Base-by-base conservation (phyloP, 2,888 invertebrate genomes). In the Morpho deidamia region DNA sequence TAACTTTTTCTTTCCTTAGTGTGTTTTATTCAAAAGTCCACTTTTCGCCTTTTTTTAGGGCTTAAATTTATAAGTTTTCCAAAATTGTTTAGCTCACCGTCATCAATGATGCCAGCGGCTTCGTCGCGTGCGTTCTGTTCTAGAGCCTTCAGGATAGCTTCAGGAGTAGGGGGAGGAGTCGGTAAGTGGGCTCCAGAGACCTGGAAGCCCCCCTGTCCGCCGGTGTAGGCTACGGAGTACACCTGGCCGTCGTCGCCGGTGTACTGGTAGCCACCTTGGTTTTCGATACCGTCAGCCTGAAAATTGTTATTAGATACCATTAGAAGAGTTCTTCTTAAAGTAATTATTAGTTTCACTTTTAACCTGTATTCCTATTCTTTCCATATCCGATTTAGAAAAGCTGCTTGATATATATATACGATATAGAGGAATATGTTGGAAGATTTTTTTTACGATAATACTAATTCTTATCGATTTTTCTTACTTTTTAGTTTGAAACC, bases 211-310 rank as follows among this genome's bases (percentile, higher is more conserved):
- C 81, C 91, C 69, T 91, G 90, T 42, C 92, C 92, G 2, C 92
- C 91, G 0, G 85, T 78, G 74, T 91, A 92, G 66, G 81, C 84
- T 62, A 92, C 74, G 54, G 91, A 76, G 79, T 91, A 90, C 51
- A 89, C 66, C 65, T 90, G 90, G 1, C 92, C 92, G 53, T 92
- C 92, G 4, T 92, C 92, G 55, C 91, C 91, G 42, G 91, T 91
- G 80, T 92, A 92, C 11, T 91, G 89, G 83, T 83, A 92, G 0
- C 90, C 88, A 23, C 92, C 92, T 59, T 91, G 89, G 32, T 92
- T 91, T 61, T 89, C 81, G 56, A 88, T 87, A 23, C 88, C 88
- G 53, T 87, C 85, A 44, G 78, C 87, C 88, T 89, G 82, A 43
- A 85, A 83, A 35, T 51, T 39, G 9, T 34, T 11, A 38, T 11